These are phyloP conservation scores for Pseudotriccus pelzelni DNA, from an alignment of 2,797 vertebrate genomes.

Conservation along the genomic window DNA sequence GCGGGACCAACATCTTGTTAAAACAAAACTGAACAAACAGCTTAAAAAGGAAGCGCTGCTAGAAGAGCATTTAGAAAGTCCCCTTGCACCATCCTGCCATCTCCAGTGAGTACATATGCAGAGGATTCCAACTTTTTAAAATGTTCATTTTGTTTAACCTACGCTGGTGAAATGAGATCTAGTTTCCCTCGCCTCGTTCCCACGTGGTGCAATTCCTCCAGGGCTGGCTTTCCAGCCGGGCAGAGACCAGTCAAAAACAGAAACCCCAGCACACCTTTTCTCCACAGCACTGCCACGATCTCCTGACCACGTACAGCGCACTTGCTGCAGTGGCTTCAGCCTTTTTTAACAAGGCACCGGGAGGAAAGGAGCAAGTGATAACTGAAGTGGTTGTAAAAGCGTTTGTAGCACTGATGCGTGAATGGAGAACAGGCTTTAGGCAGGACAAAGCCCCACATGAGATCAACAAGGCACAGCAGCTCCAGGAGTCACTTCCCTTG, in stretches of 20 bases:
- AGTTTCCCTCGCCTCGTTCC: background rate
- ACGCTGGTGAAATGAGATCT: background rate
- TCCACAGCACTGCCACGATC: background rate
- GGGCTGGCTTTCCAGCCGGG: background rate
- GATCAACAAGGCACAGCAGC: background rate
- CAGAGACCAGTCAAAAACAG: fast-evolving
- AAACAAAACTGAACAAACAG: background rate
- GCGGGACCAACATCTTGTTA: background rate
- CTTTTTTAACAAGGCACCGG: background rate
- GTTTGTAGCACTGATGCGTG: background rate
- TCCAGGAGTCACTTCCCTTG: background rate
- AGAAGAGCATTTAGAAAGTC: background rate
- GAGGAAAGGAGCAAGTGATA: background rate
- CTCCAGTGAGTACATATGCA: background rate
- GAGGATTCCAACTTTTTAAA: background rate
- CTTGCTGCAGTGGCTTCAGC: background rate
- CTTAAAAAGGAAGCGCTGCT: background rate
- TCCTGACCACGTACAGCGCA: background rate
- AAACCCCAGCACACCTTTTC: background rate
- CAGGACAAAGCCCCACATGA: background rate
- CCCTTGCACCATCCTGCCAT: background rate
- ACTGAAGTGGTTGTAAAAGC: background rate
- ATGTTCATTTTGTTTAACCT: background rate
- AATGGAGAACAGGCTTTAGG: background rate
- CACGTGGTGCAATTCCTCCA: background rate